Base-by-base conservation (phyloP, 2,888 invertebrate genomes). In the Parnassius glacialis region DNA sequence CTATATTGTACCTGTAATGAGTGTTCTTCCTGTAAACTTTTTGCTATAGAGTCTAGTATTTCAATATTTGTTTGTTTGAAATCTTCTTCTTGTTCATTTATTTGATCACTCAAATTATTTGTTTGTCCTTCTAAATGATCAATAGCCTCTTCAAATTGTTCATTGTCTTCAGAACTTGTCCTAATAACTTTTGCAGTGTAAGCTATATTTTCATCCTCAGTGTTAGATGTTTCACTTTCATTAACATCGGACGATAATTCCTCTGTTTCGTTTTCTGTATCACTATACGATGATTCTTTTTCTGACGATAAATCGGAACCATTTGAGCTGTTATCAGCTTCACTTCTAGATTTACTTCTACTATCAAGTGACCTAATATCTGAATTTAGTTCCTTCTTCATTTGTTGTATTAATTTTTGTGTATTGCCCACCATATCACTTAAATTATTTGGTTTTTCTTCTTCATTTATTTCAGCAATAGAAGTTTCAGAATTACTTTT, bases 351-450 rank as follows among this genome's bases (percentile, higher is more conserved):
- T 13, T 88, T 83, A 64, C 88, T 90, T 64, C 79, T 79, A 34
- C 81, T 86, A 66, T 84, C 84, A 43, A 87, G 78, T n/a, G 89
- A 90, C 73, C 92, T 93, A 70, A 94, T 93, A 72, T 93, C 93
- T 41, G 89, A 91, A 76, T 92, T 93, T 47, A 94, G 93, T 87
- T 94, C 94, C 70, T 93, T 93, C 75, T 92, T 93, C 94, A 94
- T 94, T 81, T 94, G 94, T 68, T 94, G 93, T 65, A 94, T 94
- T 51, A 94, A 74, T 62, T 88, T 90, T 76, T 94, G 94, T 0
- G 94, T 94, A 63, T 93, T 92, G 71, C 92, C 92, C 10, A 94
- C 93, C 57, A 94, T 88, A 66, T 93, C 93, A 67, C 81, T 86
- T 41, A 91, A 74, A 67, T 91, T 90, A 62, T 74, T 86, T 2